These are phyloP conservation scores for Leptinotarsa lineolata DNA, from an alignment of 1,140 invertebrate species.

Conservation along the genomic window DNA sequence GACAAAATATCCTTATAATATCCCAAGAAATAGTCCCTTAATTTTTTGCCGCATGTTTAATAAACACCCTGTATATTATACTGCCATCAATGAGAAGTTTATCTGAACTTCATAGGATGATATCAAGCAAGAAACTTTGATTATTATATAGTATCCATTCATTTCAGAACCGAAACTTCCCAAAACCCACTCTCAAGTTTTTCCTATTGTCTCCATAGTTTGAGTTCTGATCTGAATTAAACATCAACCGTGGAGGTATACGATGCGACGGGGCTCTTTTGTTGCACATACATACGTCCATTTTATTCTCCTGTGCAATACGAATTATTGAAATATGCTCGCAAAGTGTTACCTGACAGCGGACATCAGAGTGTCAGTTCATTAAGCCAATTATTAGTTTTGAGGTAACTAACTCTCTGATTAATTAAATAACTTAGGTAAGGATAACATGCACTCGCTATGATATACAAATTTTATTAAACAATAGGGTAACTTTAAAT, in stretches of 20 bases:
- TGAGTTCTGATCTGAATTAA: background rate
- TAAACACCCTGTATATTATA: too few species aligned
- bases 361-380: slow-evolving; percentile 33
- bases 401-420: slow-evolving; percentile 38
- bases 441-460: slow-evolving; percentile 33
- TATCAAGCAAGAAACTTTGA: too few species aligned
- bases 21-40: too few species aligned
- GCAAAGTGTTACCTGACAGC: slow-evolving; percentile 26
- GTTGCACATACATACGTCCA: background rate
- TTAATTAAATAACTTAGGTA: slow-evolving; percentile 41
- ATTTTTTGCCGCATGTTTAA: too few species aligned
- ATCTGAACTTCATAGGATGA: too few species aligned
- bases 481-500: slow-evolving; percentile 26
- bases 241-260: background rate
- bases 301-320: slow-evolving; percentile 23
- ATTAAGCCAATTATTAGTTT: slow-evolving; percentile 46
- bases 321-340: slow-evolving; percentile 28
- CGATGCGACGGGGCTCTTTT: background rate
- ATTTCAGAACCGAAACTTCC: too few species aligned
- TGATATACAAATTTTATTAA: slow-evolving; percentile 25
- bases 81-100: too few species aligned
- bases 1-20: too few species aligned
- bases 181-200: background rate
- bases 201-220: background rate
- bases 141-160: too few species aligned